Evolutionary conservation across 2,113 vertebrate species (phyloP).

Genomic region (Megalops atlanticus): DNA sequence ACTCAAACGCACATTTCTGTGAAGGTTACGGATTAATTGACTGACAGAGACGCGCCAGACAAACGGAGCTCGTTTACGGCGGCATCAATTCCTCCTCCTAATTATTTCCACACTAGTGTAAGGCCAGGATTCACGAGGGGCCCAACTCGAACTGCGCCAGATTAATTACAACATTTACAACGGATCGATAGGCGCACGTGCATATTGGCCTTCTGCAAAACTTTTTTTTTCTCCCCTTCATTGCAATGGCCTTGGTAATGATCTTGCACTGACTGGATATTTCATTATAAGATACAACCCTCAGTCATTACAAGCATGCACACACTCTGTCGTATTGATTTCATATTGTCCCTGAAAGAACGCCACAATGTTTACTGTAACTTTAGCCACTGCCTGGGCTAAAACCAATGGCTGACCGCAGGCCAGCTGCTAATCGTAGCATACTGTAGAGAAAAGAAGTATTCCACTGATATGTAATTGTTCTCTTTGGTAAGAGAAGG

Average conservation of each 20-base stretch:
- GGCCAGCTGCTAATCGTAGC: constrained; percentile 37
- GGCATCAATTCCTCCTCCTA: constrained; percentile 36
- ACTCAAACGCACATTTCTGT: constrained; percentile 53
- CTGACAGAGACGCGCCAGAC: constrained; percentile 37
- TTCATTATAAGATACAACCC: background rate
- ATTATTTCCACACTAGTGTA: constrained; percentile 35
- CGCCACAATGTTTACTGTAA: background rate
- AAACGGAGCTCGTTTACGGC: constrained; percentile 26
- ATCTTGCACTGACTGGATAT: constrained; percentile 32
- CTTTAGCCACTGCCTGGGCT: background rate
- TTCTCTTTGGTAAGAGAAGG: constrained; percentile 16
- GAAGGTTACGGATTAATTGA: constrained; percentile 47
- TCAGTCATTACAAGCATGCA: background rate
- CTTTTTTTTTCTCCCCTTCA: constrained; percentile 16
- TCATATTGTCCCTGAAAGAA: background rate
- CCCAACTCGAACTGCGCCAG: constrained; percentile 32
- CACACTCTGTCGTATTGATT: background rate
- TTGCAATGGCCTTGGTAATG: constrained; percentile 32
- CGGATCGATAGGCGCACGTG: constrained; percentile 37
- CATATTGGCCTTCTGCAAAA: constrained; percentile 34
- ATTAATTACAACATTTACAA: constrained; percentile 47
- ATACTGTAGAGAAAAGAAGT: constrained; percentile 24
- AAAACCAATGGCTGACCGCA: constrained; percentile 2
- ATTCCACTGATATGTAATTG: constrained; percentile 18
- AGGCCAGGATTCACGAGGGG: constrained; percentile 20